Conservation (phyloP, 2,888 invertebrate species). For the Apamea crenata region DNA sequence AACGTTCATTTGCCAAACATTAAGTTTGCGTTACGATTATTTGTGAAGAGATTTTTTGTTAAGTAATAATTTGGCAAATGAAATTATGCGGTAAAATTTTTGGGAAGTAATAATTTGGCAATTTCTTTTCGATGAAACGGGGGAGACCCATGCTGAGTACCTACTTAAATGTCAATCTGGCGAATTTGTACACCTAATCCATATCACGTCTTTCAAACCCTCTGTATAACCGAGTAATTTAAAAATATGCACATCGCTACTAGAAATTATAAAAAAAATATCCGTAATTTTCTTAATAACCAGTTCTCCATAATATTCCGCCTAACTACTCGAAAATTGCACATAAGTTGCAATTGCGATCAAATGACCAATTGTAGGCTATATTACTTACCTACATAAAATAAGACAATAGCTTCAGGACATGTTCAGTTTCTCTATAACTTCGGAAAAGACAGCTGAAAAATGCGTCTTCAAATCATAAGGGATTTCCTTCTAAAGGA, state of each 20-base stretch:
- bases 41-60: too few relatives aligned
- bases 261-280: conserved; percentile 35
- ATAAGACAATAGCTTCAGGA: conserved; percentile 18
- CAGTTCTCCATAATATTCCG: not conserved
- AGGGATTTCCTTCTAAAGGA: conserved; percentile 71
- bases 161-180: too few relatives aligned
- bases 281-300: conserved; percentile 42
- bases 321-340: conserved; percentile 35
- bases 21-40: too few relatives aligned
- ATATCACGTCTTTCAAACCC: not conserved
- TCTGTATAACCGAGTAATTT: conserved; percentile 18
- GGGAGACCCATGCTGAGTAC: too few relatives aligned
- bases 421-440: conserved; percentile 1
- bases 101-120: too few relatives aligned
- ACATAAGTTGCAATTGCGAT: conserved; percentile 43
- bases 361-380: conserved; percentile 21
- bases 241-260: conserved; percentile 14
- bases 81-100: too few relatives aligned
- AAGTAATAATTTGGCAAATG: too few relatives aligned
- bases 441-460: not conserved
- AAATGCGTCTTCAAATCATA: conserved; percentile 65
- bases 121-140: too few relatives aligned
- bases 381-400: too few relatives aligned
- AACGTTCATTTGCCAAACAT: too few relatives aligned
- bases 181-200: not conserved